Base-by-base conservation (phyloP, 2,888 invertebrate species). In the Agonopterix heracliana region DNA sequence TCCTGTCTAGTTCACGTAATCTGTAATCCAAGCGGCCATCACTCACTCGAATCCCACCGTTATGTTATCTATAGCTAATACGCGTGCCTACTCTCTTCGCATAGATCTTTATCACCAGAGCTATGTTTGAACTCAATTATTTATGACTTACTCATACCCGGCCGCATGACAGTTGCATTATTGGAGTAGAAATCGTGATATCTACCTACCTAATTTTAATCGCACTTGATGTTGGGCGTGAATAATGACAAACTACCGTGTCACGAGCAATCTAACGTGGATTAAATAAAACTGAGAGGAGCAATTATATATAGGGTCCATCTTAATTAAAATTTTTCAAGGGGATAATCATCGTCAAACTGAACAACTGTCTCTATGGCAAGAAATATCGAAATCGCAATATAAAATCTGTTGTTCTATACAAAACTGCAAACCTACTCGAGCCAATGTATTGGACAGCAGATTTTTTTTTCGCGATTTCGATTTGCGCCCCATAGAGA, bases 41-140 rank as follows among this genome's bases (percentile, higher is more conserved):
- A 62, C 62, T 69, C 47, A 61, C 64, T 68, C 58, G 61, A 68
- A 60, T 64, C 62, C 65, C 53, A 44, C 51, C 51, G 51, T 54
- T 54, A 58, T 51, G 46, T 50, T 49, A 60, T 61, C 62, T 41
- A 45, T 26, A 44, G 60, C 42, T 11, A 41, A 62, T 61, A 65
- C 61, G 63, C 63, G 57, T 60, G 66, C 61, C 61, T 68, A 64
- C 60, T 70, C 63, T 63, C 12, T 12, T 64, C 59, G 54, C 60
- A 55, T 64, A 12, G 77, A 78, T 78, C 55, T 56, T 71, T 72
- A 78, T 78, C 78, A 66, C 51, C 50, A 59, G 59, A 68, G 61
- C 64, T 67, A 68, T 71, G 77, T 76, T 74, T 76, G 74, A 76
- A 68, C 72, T 74, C 72, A 71, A 78, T 77, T 71, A 75, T 74